Evolutionary conservation across 2,888 invertebrate genomes (phyloP).

Genomic region (Galerucella nymphaeae): DNA sequence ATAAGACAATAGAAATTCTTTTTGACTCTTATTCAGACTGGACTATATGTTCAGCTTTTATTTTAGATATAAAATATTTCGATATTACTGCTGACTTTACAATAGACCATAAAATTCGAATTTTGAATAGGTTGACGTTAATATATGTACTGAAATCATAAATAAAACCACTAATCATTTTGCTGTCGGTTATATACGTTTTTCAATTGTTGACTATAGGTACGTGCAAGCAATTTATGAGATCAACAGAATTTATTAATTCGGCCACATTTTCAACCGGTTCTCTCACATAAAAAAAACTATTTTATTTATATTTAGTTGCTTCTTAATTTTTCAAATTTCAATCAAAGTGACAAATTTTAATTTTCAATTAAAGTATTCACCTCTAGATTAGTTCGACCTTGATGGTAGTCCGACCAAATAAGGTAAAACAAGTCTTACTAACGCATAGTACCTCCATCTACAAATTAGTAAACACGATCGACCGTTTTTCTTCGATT

Average conservation of each 20-base stretch:
- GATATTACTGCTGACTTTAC: conserved; percentile 40
- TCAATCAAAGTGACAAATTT: neutral
- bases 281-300: neutral
- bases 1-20: too few species aligned
- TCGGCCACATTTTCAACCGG: neutral
- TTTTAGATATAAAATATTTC: conserved; percentile 28
- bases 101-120: conserved; percentile 40
- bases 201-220: conserved; percentile 16
- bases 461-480: conserved; percentile 51
- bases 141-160: conserved; percentile 34
- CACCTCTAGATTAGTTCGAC: conserved; percentile 28
- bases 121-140: conserved; percentile 38
- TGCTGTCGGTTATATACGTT: conserved; percentile 27
- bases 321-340: neutral
- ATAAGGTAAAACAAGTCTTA: conserved; percentile 46
- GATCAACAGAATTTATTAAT: neutral
- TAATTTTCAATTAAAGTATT: conserved; percentile 22
- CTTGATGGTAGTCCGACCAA: conserved; percentile 39
- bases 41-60: neutral
- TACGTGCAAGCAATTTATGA: conserved; percentile 12
- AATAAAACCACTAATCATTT: conserved; percentile 37
- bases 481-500: conserved; percentile 46
- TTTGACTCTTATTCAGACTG: conserved; percentile 30
- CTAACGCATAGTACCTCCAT: conserved; percentile 42
- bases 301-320: too few species aligned